These are phyloP conservation scores for Hepsetus odoe DNA, from an alignment of 2,113 vertebrate genomes.

Conservation along the genomic window DNA sequence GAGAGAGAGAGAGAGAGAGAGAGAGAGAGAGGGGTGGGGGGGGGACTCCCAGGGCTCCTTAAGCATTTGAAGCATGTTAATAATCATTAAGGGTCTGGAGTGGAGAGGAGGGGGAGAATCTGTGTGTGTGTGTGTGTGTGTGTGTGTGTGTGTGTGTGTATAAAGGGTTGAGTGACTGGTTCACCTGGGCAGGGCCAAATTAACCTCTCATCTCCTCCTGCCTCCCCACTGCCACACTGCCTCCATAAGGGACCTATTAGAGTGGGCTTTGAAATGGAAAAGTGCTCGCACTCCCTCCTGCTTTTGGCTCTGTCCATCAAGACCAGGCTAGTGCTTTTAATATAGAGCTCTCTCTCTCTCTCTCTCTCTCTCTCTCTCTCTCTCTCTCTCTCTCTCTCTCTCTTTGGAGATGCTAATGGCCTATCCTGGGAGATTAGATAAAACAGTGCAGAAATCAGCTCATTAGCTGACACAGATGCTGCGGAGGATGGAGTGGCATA, in stretches of 20 bases:
- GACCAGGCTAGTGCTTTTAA: constrained; percentile 40
- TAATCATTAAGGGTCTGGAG: constrained; percentile 85
- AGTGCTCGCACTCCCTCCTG: constrained; percentile 38
- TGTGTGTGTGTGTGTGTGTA: constrained; percentile 11
- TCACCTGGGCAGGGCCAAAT: constrained; percentile 89
- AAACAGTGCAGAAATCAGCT: constrained; percentile 57
- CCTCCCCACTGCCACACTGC: constrained; percentile 49
- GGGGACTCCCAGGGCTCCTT: constrained; percentile 85
- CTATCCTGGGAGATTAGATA: constrained; percentile 62
- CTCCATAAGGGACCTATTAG: constrained; percentile 67
- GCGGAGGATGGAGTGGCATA: constrained; percentile 55
- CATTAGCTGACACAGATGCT: constrained; percentile 60
- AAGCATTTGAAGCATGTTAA: constrained; percentile 83
- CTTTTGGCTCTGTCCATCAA: constrained; percentile 57
- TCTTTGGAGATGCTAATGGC: constrained; percentile 59
- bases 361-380: constrained; percentile 5
- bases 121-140: constrained; percentile 10
- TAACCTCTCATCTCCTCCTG: constrained; percentile 73
- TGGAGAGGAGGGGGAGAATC: constrained; percentile 78
- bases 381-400: constrained; percentile 29
- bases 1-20: constrained; percentile 74
- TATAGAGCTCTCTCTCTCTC: constrained; percentile 14
- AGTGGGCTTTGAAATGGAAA: constrained; percentile 57
- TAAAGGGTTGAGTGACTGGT: constrained; percentile 61
- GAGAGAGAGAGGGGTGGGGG: constrained; percentile 69